These are phyloP conservation scores for Cephus pulcher DNA, from an alignment of 2,888 invertebrate species.

Conservation along the genomic window DNA sequence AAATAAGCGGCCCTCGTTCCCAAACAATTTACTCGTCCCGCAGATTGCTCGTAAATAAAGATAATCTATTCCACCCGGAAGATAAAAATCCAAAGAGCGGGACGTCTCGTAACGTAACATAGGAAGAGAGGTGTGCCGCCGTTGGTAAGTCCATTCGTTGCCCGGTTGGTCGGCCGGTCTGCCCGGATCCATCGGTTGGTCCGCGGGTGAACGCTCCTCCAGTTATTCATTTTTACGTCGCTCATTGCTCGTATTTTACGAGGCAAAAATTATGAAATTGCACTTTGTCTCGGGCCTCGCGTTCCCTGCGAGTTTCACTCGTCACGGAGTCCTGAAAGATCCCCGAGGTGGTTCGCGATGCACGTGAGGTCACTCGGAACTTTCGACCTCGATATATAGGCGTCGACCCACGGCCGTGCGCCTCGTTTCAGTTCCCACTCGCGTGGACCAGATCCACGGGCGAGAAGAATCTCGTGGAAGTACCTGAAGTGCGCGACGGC, in stretches of 20 bases:
- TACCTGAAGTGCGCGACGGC: background rate
- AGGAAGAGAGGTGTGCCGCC: slow-evolving; percentile 25
- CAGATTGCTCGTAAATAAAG: slow-evolving; percentile 66
- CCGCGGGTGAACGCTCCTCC: slow-evolving; percentile 60
- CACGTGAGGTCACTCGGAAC: slow-evolving; percentile 2
- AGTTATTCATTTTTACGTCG: slow-evolving; percentile 65
- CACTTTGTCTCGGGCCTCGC: slow-evolving; percentile 51
- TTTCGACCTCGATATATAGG: background rate
- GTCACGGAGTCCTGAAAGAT: slow-evolving; percentile 14
- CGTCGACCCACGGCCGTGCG: background rate
- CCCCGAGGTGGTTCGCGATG: background rate
- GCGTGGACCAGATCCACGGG: background rate
- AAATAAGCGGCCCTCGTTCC: slow-evolving; percentile 62
- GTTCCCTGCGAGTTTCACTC: slow-evolving; percentile 12
- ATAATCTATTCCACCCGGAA: slow-evolving; percentile 66
- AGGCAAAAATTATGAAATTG: slow-evolving; percentile 65
- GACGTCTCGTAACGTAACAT: slow-evolving; percentile 9
- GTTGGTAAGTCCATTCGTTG: slow-evolving; percentile 23
- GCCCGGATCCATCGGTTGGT: slow-evolving; percentile 33
- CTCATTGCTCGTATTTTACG: slow-evolving; percentile 64
- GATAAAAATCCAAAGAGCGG: slow-evolving; percentile 56
- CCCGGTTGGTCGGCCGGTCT: background rate
- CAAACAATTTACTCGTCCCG: slow-evolving; percentile 64
- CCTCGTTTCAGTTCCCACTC: background rate
- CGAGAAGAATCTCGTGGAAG: background rate